Base-by-base conservation (phyloP, 2,797 vertebrate genomes). In the Toxotes lorentzi region DNA sequence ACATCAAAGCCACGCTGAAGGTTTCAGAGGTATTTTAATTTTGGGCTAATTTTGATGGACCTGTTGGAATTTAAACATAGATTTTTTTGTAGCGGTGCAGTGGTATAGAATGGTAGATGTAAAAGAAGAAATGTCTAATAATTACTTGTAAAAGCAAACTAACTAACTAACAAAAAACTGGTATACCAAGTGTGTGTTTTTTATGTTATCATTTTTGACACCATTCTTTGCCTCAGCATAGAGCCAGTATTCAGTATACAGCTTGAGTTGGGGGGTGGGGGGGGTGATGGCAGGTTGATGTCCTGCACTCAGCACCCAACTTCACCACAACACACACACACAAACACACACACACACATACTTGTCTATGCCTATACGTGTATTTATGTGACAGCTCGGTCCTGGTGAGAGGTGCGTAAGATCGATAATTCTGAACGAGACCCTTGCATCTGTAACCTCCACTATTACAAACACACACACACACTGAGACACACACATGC, bases 361-460 rank as follows among this genome's bases (percentile, higher is more conserved):
- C 66, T 57, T 58, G 45, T 76, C 53, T 71, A 17, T 34, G 47
- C n/a, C 45, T 74, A 38, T 79, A 70, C 63, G 61, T 79, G 84
- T 86, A 30, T 82, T 72, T 66, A 64, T 78, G 86, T 85, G 78
- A 83, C 54, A 67, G 16, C 62, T 30, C 5, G 45, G 76, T 70
- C 76, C 70, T 72, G 81, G 51, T 84, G 87, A 89, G 83, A 88
- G 82, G 81, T 87, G 82, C 89, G 84, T 85, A 57, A 84, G 93
- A 95, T 95, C 95, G 78, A 95, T 95, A 95, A 89, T 94, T 92
- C 86, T 91, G 89, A 92, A 93, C 78, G 68, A 91, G 92, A 92
- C 84, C 69, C 30, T 61, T 38, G 73, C 54, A 76, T 85, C 68
- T 72, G 64, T 79, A 85, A 81, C 77, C 68, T 81, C 59, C 77